Evolutionary conservation across 2,797 vertebrate species (phyloP).

Genomic region (Echeneis naucrates): DNA sequence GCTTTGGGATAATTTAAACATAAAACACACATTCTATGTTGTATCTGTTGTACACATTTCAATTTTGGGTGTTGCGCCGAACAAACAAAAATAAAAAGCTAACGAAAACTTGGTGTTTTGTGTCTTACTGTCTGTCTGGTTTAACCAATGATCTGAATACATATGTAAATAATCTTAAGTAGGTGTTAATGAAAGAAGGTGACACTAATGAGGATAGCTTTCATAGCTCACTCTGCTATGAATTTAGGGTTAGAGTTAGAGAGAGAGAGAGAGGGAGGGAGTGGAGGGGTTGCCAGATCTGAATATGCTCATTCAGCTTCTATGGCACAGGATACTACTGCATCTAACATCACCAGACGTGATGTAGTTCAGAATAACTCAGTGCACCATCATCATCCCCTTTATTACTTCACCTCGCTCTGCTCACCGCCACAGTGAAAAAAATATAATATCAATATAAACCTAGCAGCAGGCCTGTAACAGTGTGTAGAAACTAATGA

Average conservation of each 20-base stretch:
- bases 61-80: conserved; percentile 5
- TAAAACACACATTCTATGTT: neutral
- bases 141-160: conserved; percentile 15
- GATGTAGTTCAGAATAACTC: neutral
- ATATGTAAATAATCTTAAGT: conserved; percentile 26
- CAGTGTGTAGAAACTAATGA: conserved; percentile 40
- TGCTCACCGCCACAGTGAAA: conserved; percentile 10
- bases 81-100: conserved; percentile 34
- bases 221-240: conserved; percentile 14
- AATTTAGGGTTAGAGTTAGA: conserved; percentile 31
- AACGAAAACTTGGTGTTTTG: conserved; percentile 11
- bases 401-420: conserved; percentile 24
- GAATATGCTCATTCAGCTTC: conserved; percentile 58
- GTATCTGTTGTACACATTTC: neutral
- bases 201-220: conserved; percentile 34
- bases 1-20: neutral
- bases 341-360: conserved; percentile 31
- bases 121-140: conserved; percentile 3
- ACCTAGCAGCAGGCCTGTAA: conserved; percentile 32
- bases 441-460: conserved; percentile 39
- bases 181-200: conserved; percentile 28
- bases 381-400: neutral
- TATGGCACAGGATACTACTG: conserved; percentile 40
- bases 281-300: conserved; percentile 22
- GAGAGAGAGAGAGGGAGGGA: neutral